A percentile compares a stretch with the other conserved stretches of the same genome.
Evolutionary conservation across 1,140 invertebrate species (phyloP).

Genomic region (Bombus terrestris): DNA sequence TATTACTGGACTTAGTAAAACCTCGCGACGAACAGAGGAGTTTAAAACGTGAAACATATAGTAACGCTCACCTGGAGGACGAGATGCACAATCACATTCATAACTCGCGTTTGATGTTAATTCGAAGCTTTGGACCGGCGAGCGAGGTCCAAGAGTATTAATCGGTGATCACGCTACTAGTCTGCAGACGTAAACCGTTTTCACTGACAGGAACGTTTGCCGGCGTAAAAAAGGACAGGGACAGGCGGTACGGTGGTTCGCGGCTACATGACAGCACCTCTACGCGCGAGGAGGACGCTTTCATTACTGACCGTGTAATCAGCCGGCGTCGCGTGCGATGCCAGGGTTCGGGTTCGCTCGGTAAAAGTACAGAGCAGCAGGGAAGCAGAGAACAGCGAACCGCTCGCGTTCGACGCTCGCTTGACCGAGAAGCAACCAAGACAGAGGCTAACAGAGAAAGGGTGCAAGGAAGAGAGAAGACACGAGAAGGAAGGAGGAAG

Average conservation of each 20-base stretch:
- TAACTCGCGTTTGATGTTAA: constrained; percentile 61
- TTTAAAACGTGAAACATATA: not conserved
- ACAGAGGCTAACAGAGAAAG: not conserved
- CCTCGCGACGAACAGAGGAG: not conserved
- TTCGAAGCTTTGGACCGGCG: constrained; percentile 23
- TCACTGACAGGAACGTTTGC: constrained; percentile 45
- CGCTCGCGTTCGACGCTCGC: constrained; percentile 27
- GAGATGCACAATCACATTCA: constrained; percentile 62
- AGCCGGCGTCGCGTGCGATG: constrained; percentile 52
- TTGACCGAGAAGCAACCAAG: constrained; percentile 45
- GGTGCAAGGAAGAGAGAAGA: not conserved
- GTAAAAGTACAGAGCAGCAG: constrained; percentile 60
- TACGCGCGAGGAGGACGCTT: constrained; percentile 68
- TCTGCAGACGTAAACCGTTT: constrained; percentile 8
- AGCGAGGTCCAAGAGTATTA: not conserved
- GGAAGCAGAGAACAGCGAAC: not conserved
- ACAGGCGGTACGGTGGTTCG: constrained; percentile 26
- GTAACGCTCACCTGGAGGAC: constrained; percentile 66
- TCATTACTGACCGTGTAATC: constrained; percentile 75
- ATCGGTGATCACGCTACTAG: constrained; percentile 4
- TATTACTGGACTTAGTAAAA: not conserved
- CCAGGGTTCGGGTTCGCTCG: constrained; percentile 50
- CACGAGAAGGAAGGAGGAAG: constrained; percentile 5
- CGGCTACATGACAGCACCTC: constrained; percentile 66
- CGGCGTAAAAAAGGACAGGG: constrained; percentile 23